A percentile compares a stretch with the other conserved stretches of the same genome.
phyloP scores from a whole-genome alignment of 2,888 invertebrate species.

The Sussaba pulchella region DNA sequence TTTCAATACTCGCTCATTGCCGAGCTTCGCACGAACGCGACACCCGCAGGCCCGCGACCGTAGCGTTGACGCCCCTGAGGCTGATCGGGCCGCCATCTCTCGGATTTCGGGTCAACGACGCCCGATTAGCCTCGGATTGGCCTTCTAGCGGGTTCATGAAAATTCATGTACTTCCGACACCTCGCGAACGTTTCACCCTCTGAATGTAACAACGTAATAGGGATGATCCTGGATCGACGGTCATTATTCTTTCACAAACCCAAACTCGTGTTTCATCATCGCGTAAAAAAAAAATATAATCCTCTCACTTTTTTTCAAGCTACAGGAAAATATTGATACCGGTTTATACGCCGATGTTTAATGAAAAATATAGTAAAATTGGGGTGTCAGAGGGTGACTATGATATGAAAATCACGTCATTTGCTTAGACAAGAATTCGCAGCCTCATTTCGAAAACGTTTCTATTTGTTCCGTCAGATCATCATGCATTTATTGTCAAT shows the following conservation, averaged over 20 bases:
- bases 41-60: background rate
- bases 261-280: too few species aligned
- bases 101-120: conserved; percentile 58
- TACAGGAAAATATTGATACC: too few species aligned
- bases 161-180: conserved; percentile 68
- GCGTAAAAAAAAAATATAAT: too few species aligned
- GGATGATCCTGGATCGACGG: background rate
- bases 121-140: conserved; percentile 51
- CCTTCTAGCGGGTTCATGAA: conserved; percentile 70
- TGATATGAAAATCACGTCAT: too few species aligned
- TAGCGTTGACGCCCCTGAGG: conserved; percentile 3
- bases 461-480: too few species aligned
- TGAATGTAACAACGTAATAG: background rate
- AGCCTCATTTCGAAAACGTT: too few species aligned
- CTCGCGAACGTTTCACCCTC: background rate
- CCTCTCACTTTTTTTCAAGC: too few species aligned
- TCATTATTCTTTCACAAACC: background rate
- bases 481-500: too few species aligned
- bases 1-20: conserved; percentile 7
- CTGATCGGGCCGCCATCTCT: conserved; percentile 40
- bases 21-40: background rate
- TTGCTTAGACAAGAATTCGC: too few species aligned
- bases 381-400: too few species aligned
- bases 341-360: too few species aligned
- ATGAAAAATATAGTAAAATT: too few species aligned